These are phyloP conservation scores for Laothoe populi DNA, from an alignment of 2,888 invertebrate genomes.

Conservation along the genomic window DNA sequence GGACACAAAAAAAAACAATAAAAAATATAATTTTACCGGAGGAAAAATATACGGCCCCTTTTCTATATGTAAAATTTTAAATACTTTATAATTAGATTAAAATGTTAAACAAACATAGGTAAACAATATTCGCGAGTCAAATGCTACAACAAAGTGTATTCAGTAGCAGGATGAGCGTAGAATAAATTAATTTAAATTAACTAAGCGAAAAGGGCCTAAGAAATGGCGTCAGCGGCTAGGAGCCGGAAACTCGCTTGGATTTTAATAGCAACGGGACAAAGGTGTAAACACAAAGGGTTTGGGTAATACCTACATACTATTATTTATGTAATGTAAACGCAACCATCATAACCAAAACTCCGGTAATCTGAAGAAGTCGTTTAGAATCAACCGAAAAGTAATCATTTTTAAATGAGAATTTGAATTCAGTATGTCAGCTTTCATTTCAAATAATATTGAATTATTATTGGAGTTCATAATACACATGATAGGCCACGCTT, in stretches of 20 bases:
- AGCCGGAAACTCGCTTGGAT: slow-evolving; percentile 71
- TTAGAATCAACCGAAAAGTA: too few species aligned
- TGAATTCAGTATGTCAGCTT: too few species aligned
- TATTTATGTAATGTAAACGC: slow-evolving; percentile 32
- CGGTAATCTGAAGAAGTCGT: slow-evolving; percentile 1
- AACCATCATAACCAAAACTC: neutral
- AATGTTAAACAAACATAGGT: slow-evolving; percentile 36
- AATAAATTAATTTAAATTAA: slow-evolving; percentile 81
- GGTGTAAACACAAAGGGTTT: slow-evolving; percentile 71
- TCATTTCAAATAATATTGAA: too few species aligned
- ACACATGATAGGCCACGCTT: too few species aligned
- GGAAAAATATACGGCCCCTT: too few species aligned
- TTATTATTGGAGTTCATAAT: too few species aligned
- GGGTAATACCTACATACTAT: slow-evolving; percentile 59
- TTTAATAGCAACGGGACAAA: slow-evolving; percentile 71
- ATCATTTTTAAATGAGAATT: too few species aligned
- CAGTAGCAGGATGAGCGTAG: slow-evolving; percentile 34
- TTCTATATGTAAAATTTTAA: too few species aligned
- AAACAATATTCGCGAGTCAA: slow-evolving; percentile 48
- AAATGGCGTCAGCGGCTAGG: slow-evolving; percentile 65
- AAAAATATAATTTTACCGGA: too few species aligned
- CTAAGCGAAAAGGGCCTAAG: slow-evolving; percentile 74
- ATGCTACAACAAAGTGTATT: slow-evolving; percentile 59
- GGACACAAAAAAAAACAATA: neutral
- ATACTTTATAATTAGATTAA: too few species aligned